phyloP scores from a whole-genome alignment of 2,797 vertebrate genomes.

The Tympanoctomys barrerae region DNA sequence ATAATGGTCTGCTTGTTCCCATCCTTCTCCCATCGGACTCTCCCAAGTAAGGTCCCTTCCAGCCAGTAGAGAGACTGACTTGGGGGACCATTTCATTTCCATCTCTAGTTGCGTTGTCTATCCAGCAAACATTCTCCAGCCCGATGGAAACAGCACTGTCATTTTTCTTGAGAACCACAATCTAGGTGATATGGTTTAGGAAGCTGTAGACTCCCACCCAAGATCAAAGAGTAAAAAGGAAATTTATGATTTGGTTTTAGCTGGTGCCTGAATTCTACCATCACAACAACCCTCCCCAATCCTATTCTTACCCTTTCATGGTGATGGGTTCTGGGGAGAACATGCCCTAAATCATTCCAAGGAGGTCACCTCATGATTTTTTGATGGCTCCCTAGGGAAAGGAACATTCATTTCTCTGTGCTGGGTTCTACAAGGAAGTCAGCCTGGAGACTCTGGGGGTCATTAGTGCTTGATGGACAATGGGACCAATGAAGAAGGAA shows the following conservation, averaged over 20 bases:
- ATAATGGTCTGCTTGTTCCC: too few relatives aligned
- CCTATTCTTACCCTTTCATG: neutral
- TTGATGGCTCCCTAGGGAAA: neutral
- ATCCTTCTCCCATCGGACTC: neutral
- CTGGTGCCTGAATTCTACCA: slow-evolving; percentile 5
- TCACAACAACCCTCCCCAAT: neutral
- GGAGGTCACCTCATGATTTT: neutral
- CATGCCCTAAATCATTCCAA: neutral
- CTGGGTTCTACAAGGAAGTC: neutral
- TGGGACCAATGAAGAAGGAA: neutral
- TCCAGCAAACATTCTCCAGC: neutral
- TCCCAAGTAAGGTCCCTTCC: neutral
- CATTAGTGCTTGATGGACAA: neutral
- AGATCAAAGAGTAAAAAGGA: neutral
- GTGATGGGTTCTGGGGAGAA: neutral
- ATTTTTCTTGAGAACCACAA: slow-evolving; percentile 17
- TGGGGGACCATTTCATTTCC: neutral
- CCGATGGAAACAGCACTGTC: neutral
- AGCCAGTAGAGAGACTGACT: neutral
- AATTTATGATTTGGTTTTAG: neutral
- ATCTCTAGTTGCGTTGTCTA: neutral
- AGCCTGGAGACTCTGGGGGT: neutral
- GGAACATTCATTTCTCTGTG: neutral
- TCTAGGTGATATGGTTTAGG: neutral
- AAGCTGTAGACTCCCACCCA: neutral